Base-by-base conservation (phyloP, 2,888 invertebrate genomes). In the Folsomia candida region DNA sequence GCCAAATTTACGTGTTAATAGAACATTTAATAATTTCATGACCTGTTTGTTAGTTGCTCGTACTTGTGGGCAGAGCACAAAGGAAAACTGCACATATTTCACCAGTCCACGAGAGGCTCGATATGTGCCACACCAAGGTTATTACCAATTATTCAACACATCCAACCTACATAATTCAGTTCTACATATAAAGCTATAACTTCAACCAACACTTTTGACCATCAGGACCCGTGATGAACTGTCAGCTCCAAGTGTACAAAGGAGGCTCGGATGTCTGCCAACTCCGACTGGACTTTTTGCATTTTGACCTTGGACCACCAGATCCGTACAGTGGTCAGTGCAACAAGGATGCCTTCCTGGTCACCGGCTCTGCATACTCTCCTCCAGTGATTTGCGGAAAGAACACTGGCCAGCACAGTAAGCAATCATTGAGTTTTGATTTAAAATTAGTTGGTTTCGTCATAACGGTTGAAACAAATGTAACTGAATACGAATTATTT, bases 371-470 rank as follows among this genome's bases (percentile, higher is more conserved):
- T 28, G 80, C 80, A 14, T 79, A 80, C 75, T 74, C 73, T 24
- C 80, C 80, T 61, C 81, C 81, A 37, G 80, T 80, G 62, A 80
- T 81, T 70, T 81, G 81, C 66, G 81, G 81, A 73, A 76, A 78
- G 68, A 81, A 81, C 66, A 78, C 78, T 60, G 80, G 80, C 28
- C 81, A 81, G 68, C 81, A 81, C 71, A 78, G 81, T 81, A 76
- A 71, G 79, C n/a, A 60, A 58, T 47, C 27, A 59, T 51, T 20
- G n/a, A n/a, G 9, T 61, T 11, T 63, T 26, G 11, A 2, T 22
- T 51, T 25, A 26, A n/a, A n/a, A n/a, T n/a, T n/a, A n/a, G n/a
- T n/a, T 66, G 27, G 4, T 14, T 47, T 14, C 63, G 37, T 29
- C 25, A 65, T 11, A 22, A 57, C n/a, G 66, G 26, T 24, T n/a